These are phyloP conservation scores for Phylloscopus collybita DNA, from an alignment of 2,797 vertebrate genomes.

Conservation along the genomic window DNA sequence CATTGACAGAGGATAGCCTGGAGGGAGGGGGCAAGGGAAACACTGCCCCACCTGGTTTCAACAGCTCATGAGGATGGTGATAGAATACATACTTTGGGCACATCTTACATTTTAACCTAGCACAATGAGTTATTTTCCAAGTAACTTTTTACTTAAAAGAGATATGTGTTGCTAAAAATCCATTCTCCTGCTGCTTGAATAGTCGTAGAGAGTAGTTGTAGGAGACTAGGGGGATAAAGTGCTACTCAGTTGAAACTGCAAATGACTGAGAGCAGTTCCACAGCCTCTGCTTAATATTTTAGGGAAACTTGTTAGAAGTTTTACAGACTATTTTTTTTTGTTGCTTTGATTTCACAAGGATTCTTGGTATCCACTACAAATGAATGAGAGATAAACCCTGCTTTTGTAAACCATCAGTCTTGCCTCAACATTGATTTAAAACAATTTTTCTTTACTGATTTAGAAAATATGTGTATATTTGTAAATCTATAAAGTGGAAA, in stretches of 20 bases:
- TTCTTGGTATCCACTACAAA: background rate
- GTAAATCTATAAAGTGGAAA: background rate
- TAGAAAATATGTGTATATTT: background rate
- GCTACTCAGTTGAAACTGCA: background rate
- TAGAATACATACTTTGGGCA: no score
- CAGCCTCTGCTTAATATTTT: background rate
- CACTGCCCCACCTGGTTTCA: no score
- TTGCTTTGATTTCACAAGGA: background rate
- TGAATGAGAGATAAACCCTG: background rate
- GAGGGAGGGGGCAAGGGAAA: no score
- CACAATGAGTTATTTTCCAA: background rate
- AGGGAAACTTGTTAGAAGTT: background rate
- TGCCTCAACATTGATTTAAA: background rate
- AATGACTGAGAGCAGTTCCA: background rate
- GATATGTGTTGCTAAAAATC: background rate
- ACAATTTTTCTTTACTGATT: background rate
- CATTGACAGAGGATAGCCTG: no score
- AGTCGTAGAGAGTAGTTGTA: background rate
- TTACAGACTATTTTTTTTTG: background rate
- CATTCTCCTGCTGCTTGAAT: background rate
- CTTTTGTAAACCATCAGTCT: background rate
- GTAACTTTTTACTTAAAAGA: background rate
- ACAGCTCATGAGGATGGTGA: no score
- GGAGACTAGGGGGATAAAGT: background rate
- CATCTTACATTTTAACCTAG: no score